These are phyloP conservation scores for Bufo gargarizans DNA, from an alignment of 2,113 vertebrate genomes.

Conservation along the genomic window DNA sequence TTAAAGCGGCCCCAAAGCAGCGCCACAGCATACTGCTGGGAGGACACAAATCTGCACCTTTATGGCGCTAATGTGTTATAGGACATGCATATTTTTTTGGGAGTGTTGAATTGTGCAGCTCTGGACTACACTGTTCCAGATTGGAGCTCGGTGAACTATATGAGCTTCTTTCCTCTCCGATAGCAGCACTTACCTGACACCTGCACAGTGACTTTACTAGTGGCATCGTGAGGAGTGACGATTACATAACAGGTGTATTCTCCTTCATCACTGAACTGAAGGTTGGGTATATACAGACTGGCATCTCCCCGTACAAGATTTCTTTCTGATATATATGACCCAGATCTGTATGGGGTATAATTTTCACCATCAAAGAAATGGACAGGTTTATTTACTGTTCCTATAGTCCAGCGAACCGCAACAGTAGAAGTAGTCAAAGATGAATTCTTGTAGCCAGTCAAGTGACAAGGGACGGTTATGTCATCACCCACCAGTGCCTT, in stretches of 20 bases:
- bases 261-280: slow-evolving; percentile 54
- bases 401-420: not conserved
- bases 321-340: not conserved
- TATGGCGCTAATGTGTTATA: too few relatives aligned
- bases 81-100: too few relatives aligned
- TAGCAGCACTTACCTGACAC: slow-evolving; percentile 26
- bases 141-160: too few relatives aligned
- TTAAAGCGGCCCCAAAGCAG: too few relatives aligned
- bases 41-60: too few relatives aligned
- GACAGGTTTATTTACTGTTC: not conserved
- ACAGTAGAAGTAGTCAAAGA: not conserved
- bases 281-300: slow-evolving; percentile 44
- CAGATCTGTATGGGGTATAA: not conserved
- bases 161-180: not conserved
- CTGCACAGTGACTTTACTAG: slow-evolving; percentile 33
- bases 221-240: not conserved
- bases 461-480: not conserved
- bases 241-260: slow-evolving; percentile 15
- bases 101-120: too few relatives aligned
- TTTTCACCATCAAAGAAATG: not conserved
- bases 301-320: not conserved
- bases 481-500: not conserved
- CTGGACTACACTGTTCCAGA: not conserved
- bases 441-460: not conserved
- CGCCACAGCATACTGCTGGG: too few relatives aligned